Conservation (phyloP, 2,888 invertebrate genomes). For the Rambutsinella grinnellia region DNA sequence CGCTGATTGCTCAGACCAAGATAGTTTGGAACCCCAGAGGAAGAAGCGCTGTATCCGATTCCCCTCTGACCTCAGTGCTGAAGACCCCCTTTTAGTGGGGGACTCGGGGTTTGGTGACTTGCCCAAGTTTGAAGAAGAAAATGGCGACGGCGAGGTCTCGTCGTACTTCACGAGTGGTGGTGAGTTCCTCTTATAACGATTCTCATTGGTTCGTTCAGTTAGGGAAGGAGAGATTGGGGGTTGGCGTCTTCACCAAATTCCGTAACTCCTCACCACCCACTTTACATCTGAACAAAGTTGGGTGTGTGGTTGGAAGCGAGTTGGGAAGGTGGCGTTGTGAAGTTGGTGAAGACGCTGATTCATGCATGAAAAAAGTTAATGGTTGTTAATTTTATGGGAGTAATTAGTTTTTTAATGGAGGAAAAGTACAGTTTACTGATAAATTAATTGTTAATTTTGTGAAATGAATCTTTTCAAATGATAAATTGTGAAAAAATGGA, state of each 20-base stretch:
- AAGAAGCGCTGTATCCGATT: constrained; percentile 65
- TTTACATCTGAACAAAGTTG: too few species aligned
- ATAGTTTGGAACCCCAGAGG: constrained; percentile 58
- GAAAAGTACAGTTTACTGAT: too few species aligned
- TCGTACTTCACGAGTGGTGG: constrained; percentile 61
- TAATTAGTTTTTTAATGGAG: too few species aligned
- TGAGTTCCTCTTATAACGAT: constrained; percentile 38
- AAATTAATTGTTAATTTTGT: too few species aligned
- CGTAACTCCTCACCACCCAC: constrained; percentile 39
- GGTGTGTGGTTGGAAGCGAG: not conserved
- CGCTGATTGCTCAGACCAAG: constrained; percentile 9
- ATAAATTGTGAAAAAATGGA: too few species aligned
- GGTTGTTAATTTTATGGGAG: too few species aligned
- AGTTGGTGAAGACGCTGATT: too few species aligned
- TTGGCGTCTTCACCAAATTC: constrained; percentile 48
- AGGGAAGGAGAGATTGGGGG: constrained; percentile 17
- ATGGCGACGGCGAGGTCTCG: constrained; percentile 63
- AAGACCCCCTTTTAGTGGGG: constrained; percentile 59
- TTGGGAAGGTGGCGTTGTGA: constrained; percentile 16
- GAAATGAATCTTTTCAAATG: too few species aligned
- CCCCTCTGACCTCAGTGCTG: constrained; percentile 60
- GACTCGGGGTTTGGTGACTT: constrained; percentile 65
- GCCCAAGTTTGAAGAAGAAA: constrained; percentile 54
- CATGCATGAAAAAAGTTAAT: too few species aligned
- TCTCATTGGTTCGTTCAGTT: constrained; percentile 39